A percentile compares a stretch with the other conserved stretches of the same genome.
Conservation (phyloP, 2,888 invertebrate genomes). For the Dolichopus griseipennis region DNA sequence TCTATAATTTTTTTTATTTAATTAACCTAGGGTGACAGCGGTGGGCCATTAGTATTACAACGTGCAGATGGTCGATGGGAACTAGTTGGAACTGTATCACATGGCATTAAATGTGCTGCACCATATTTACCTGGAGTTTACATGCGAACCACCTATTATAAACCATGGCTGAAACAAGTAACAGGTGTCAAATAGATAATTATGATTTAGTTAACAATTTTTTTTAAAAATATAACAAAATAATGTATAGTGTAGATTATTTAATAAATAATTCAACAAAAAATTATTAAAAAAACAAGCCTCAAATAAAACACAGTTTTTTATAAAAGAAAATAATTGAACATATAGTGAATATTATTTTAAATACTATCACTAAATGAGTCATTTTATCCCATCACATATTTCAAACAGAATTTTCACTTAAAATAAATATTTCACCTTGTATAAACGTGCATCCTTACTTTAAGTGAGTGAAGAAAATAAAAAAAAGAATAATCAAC, state of each 20-base stretch:
- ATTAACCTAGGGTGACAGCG: constrained; percentile 78
- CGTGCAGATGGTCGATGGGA: constrained; percentile 78
- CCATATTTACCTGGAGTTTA: constrained; percentile 88
- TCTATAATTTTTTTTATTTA: constrained; percentile 10
- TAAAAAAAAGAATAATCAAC: not conserved
- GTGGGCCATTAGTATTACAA: constrained; percentile 79
- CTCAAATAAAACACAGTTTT: not conserved
- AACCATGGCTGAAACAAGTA: constrained; percentile 80
- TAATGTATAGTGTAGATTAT: constrained; percentile 18
- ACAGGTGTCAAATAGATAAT: constrained; percentile 59
- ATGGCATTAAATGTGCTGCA: constrained; percentile 90
- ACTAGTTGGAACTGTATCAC: constrained; percentile 83
- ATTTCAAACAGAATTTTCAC: too few species aligned
- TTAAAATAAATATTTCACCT: not conserved
- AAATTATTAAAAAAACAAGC: not conserved
- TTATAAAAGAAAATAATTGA: too few species aligned
- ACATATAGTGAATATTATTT: too few species aligned
- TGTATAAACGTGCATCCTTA: not conserved
- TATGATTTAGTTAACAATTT: constrained; percentile 4
- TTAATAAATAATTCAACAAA: constrained; percentile 16
- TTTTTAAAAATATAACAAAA: not conserved
- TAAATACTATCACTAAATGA: too few species aligned
- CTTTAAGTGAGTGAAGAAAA: not conserved
- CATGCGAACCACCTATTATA: constrained; percentile 86
- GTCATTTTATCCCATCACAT: too few species aligned